phyloP scores from a whole-genome alignment of 2,888 invertebrate species.

The Parascotia fuliginaria region DNA sequence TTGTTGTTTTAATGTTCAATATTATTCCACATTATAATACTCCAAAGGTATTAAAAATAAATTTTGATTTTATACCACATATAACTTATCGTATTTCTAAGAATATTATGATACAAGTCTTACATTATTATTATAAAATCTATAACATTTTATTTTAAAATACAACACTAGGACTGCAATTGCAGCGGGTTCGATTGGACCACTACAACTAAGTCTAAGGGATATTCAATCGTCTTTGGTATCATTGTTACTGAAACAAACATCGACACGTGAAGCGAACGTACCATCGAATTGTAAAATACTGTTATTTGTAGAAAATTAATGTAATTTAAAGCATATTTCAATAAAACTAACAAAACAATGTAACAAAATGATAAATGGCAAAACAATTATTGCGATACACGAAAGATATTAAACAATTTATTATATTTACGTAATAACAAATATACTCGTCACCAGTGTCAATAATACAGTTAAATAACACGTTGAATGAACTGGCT shows the following conservation, averaged over 20 bases:
- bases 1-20: conserved; percentile 30
- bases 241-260: conserved; percentile 79
- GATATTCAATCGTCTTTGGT: conserved; percentile 86
- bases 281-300: conserved; percentile 58
- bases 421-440: conserved; percentile 31
- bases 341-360: conserved; percentile 76
- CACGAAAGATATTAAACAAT: conserved; percentile 37
- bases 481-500: not conserved
- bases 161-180: conserved; percentile 68
- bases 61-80: conserved; percentile 68
- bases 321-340: conserved; percentile 79
- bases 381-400: conserved; percentile 61
- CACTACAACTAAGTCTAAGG: conserved; percentile 70
- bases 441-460: conserved; percentile 22
- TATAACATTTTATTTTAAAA: conserved; percentile 72
- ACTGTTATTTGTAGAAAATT: conserved; percentile 76
- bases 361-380: conserved; percentile 70
- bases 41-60: conserved; percentile 80
- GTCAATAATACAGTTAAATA: conserved; percentile 14
- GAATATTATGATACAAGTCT: conserved; percentile 80
- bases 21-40: conserved; percentile 64
- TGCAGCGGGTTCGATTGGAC: conserved; percentile 53
- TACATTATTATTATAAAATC: conserved; percentile 70
- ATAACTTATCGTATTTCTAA: conserved; percentile 61
- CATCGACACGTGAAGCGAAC: conserved; percentile 63